Conservation (phyloP, 2,113 vertebrate genomes). For the Hemicordylus capensis region DNA sequence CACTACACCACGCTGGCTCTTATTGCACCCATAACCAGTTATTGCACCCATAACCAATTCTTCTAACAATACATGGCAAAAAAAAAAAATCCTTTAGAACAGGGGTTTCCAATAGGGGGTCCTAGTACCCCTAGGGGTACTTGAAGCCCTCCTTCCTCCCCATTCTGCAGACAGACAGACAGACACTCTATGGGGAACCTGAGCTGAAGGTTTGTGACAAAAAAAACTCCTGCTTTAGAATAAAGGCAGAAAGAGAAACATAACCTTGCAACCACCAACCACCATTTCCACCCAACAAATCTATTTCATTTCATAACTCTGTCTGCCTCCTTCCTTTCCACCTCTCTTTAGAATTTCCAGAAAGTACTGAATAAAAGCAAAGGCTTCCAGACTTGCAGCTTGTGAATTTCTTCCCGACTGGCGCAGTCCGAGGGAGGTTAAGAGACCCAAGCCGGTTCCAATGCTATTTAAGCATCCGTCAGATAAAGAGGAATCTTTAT, state of each 20-base stretch:
- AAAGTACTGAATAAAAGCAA: constrained; percentile 20
- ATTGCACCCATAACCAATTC: not conserved
- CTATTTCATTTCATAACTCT: too few species aligned
- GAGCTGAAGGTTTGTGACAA: too few species aligned
- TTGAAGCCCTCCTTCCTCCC: too few species aligned
- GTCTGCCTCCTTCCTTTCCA: not conserved
- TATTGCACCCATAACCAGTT: too few species aligned
- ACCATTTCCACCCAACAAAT: too few species aligned
- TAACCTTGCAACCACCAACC: not conserved
- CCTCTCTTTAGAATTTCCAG: not conserved
- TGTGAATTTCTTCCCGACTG: constrained; percentile 15
- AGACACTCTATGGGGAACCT: too few species aligned
- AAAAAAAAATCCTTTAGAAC: not conserved
- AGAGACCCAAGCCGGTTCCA: too few species aligned
- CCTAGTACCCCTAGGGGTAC: too few species aligned
- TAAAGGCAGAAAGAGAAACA: not conserved
- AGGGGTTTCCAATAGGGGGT: too few species aligned
- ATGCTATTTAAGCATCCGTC: not conserved
- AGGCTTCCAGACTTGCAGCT: constrained; percentile 35
- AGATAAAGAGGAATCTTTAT: not conserved
- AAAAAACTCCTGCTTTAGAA: not conserved
- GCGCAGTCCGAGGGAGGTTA: not conserved
- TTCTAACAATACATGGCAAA: not conserved
- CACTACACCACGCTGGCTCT: too few species aligned
- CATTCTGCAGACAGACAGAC: too few species aligned